phyloP scores from a whole-genome alignment of 2,888 invertebrate genomes.

The Agriopis aurantiaria region DNA sequence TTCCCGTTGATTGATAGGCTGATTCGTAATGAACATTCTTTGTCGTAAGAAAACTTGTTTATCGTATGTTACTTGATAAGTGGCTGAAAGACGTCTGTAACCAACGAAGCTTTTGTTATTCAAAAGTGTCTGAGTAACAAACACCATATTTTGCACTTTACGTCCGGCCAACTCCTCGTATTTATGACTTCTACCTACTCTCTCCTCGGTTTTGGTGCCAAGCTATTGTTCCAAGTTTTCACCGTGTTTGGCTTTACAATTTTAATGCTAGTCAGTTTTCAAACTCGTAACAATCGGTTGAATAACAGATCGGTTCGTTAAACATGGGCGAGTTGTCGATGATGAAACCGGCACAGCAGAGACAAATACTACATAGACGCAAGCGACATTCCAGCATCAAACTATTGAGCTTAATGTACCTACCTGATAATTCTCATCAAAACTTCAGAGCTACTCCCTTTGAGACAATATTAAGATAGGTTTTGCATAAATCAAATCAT shows the following conservation, averaged over 20 bases:
- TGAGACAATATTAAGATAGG: too few species aligned
- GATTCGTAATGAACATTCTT: conserved; percentile 5
- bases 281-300: conserved; percentile 27
- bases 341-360: conserved; percentile 12
- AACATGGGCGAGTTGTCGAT: conserved; percentile 2
- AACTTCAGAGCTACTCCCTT: background rate
- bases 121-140: conserved; percentile 20
- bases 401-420: background rate
- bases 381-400: background rate
- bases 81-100: conserved; percentile 9
- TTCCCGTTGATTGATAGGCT: conserved; percentile 15
- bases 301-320: conserved; percentile 23
- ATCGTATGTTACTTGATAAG: conserved; percentile 25
- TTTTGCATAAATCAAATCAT: too few species aligned
- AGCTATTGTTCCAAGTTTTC: conserved; percentile 68
- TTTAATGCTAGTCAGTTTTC: conserved; percentile 12
- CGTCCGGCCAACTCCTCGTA: conserved; percentile 9
- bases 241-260: conserved; percentile 47
- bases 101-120: conserved; percentile 39
- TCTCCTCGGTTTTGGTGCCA: conserved; percentile 68
- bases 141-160: conserved; percentile 34
- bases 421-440: background rate
- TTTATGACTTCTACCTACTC: conserved; percentile 53
- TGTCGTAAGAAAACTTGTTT: conserved; percentile 17
- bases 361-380: conserved; percentile 24